A percentile compares a stretch with the other conserved stretches of the same genome.
Conservation (phyloP, 2,888 invertebrate genomes). For the Mimachlamys varia region DNA sequence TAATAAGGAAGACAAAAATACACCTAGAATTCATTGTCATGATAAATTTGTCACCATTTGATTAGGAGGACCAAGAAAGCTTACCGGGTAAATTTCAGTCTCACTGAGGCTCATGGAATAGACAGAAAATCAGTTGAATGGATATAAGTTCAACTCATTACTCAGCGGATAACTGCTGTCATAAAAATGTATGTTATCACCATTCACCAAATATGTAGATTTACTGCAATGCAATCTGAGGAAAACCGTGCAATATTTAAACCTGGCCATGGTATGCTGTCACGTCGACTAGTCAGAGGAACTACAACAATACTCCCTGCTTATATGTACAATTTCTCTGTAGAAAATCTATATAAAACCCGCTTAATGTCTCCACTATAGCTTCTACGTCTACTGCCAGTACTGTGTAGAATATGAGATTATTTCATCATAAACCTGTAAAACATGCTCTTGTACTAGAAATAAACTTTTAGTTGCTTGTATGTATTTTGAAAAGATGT, state of each 20-base stretch:
- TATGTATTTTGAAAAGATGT: not conserved
- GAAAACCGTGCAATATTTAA: not conserved
- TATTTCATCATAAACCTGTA: not conserved
- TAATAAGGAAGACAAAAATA: too few species aligned
- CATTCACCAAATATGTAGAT: too few species aligned
- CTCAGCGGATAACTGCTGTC: too few species aligned
- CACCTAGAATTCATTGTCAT: too few species aligned
- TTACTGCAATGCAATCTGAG: not conserved
- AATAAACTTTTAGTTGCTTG: not conserved
- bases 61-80: too few species aligned
- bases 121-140: too few species aligned
- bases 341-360: too few species aligned
- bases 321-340: too few species aligned
- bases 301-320: not conserved
- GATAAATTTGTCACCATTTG: too few species aligned
- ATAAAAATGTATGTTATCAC: not conserved
- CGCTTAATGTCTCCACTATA: not conserved
- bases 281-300: not conserved
- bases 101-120: too few species aligned
- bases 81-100: too few species aligned
- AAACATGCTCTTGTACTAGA: not conserved
- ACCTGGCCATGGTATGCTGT: not conserved
- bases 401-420: not conserved
- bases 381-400: not conserved
- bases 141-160: too few species aligned